Base-by-base conservation (phyloP, 1,140 invertebrate genomes). In the Ephestia elutella region DNA sequence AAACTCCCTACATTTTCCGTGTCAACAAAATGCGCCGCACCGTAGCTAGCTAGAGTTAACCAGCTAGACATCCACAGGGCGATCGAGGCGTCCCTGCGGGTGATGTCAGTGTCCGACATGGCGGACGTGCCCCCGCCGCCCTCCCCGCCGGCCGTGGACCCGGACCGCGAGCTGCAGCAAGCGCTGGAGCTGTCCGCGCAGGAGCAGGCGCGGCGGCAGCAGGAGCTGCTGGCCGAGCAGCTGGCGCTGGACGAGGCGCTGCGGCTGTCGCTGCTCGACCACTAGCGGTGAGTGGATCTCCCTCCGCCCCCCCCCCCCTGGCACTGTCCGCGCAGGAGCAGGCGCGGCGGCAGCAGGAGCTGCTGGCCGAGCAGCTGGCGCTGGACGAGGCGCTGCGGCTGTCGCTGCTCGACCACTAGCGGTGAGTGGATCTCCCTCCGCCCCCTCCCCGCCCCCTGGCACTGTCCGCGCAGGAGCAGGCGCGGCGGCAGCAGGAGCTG, bases 261-360 rank as follows among this genome's bases (percentile, higher is more conserved):
- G 48, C 67, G 78, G 20, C 70, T 86, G n/a, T 88, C 87, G n/a
- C 65, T 89, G 15, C 49, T 82, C 7, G 85, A 88, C 35, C 77
- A 89, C 59, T 89, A 77, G 63, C 63, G 57, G 57, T 56, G 5
- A 48, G 54, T 56, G n/a, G n/a, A n/a, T n/a, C n/a, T n/a, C n/a
- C n/a, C n/a, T n/a, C n/a, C n/a, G n/a, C n/a, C n/a, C n/a, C n/a
- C n/a, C n/a, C n/a, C n/a, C n/a, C n/a, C n/a, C n/a, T n/a, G n/a
- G n/a, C n/a, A n/a, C n/a, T n/a, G n/a, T n/a, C n/a, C n/a, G n/a
- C n/a, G n/a, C n/a, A n/a, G n/a, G n/a, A n/a, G n/a, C n/a, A n/a
- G n/a, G n/a, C n/a, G n/a, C n/a, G n/a, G n/a, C n/a, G n/a, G n/a
- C n/a, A n/a, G n/a, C n/a, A n/a, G n/a, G n/a, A n/a, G n/a, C n/a